These are phyloP conservation scores for Pteropus rufus DNA, from an alignment of 2,797 vertebrate genomes.

Conservation along the genomic window DNA sequence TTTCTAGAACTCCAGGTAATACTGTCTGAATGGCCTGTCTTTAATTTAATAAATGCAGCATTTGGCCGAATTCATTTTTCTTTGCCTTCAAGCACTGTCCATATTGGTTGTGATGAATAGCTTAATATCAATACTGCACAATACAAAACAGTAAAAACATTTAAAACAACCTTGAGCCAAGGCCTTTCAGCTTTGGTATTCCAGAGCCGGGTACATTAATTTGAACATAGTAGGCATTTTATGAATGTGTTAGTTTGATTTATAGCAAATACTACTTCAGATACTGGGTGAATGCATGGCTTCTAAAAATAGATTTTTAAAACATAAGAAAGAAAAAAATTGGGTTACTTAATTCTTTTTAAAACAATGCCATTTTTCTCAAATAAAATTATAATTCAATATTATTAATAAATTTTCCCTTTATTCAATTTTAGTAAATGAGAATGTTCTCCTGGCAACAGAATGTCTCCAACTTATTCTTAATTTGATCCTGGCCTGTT, in stretches of 20 bases:
- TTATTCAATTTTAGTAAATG: conserved; percentile 46
- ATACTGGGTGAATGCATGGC: neutral
- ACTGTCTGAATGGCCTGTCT: neutral
- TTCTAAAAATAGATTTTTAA: neutral
- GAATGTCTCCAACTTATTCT: neutral
- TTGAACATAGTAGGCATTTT: neutral
- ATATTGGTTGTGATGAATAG: neutral
- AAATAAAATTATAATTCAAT: conserved; percentile 12
- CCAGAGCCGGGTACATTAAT: neutral
- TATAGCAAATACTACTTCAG: neutral
- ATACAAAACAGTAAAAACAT: neutral
- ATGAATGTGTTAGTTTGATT: neutral
- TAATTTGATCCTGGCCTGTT: conserved; percentile 15
- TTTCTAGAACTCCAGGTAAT: neutral
- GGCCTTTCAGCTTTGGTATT: neutral
- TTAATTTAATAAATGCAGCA: conserved; percentile 17
- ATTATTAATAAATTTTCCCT: neutral
- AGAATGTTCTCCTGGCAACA: neutral
- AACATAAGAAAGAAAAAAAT: neutral
- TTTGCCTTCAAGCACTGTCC: neutral
- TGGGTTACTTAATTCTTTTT: neutral
- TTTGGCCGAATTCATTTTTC: neutral
- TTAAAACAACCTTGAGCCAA: neutral
- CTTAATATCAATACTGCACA: neutral
- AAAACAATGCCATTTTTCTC: neutral